These are phyloP conservation scores for Petaurus breviceps DNA, from an alignment of 2,113 vertebrate species.

Conservation along the genomic window DNA sequence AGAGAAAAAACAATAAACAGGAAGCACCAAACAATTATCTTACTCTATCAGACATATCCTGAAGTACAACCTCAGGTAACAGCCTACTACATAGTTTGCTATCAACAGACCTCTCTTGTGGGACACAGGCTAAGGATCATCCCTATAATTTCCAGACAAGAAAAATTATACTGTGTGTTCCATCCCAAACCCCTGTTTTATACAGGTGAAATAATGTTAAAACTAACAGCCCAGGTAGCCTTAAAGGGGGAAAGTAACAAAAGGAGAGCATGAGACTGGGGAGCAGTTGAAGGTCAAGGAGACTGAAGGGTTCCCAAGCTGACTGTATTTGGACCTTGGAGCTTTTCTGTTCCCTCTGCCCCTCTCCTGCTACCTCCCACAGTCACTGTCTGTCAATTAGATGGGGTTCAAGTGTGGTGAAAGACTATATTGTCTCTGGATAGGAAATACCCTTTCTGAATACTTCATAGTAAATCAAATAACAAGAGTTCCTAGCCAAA, in stretches of 20 bases:
- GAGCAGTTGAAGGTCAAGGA: neutral
- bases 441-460: neutral
- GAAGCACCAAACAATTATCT: neutral
- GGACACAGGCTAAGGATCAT: neutral
- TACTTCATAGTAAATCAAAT: neutral
- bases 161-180: neutral
- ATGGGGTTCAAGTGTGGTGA: neutral
- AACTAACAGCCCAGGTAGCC: neutral
- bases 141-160: neutral
- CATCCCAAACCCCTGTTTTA: neutral
- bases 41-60: neutral
- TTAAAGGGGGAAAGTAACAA: neutral
- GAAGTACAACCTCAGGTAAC: neutral
- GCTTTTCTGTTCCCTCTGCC: neutral
- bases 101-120: neutral
- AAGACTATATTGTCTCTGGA: neutral
- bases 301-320: neutral
- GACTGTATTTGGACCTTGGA: neutral
- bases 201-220: neutral
- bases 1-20: neutral
- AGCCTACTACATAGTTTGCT: neutral
- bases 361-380: neutral
- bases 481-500: neutral
- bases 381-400: neutral
- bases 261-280: neutral